Evolutionary conservation across 2,797 vertebrate species (phyloP).

Genomic region (Lophotriccus pileatus): DNA sequence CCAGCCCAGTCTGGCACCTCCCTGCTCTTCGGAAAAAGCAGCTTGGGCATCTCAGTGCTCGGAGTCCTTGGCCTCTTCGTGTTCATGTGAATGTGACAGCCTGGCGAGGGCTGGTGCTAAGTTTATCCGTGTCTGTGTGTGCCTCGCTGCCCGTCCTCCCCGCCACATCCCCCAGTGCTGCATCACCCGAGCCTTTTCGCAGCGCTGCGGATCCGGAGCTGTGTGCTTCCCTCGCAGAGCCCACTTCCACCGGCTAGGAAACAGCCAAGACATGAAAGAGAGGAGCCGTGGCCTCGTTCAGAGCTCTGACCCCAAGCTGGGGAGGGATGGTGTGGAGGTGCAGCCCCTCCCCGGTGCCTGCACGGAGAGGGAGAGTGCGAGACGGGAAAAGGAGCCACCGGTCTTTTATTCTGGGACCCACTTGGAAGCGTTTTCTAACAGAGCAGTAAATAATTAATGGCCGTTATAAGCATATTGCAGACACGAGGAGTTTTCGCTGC

Average conservation of each 20-base stretch:
- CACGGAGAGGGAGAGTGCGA: fast-evolving
- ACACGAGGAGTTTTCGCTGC: background rate
- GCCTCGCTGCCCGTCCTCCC: background rate
- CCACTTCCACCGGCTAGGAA: background rate
- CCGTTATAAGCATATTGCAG: background rate
- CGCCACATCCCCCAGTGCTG: background rate
- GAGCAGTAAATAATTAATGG: conserved; percentile 11
- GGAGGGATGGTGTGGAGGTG: background rate
- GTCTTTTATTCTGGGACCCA: background rate
- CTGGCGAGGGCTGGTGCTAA: background rate
- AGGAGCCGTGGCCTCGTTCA: fast-evolving
- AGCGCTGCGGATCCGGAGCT: background rate
- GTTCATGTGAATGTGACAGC: background rate
- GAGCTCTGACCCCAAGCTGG: background rate
- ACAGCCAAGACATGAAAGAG: background rate
- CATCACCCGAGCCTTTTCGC: background rate
- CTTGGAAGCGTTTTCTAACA: background rate
- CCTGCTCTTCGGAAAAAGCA: background rate
- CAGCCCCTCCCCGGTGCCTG: fast-evolving
- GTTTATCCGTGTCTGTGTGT: background rate
- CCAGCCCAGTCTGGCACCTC: conserved; percentile 9
- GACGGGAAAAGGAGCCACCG: background rate
- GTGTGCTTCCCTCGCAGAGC: background rate
- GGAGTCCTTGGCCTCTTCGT: background rate
- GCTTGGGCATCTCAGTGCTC: background rate